These are phyloP conservation scores for Zaprionus inermis DNA, from an alignment of 1,140 invertebrate species.

Conservation along the genomic window DNA sequence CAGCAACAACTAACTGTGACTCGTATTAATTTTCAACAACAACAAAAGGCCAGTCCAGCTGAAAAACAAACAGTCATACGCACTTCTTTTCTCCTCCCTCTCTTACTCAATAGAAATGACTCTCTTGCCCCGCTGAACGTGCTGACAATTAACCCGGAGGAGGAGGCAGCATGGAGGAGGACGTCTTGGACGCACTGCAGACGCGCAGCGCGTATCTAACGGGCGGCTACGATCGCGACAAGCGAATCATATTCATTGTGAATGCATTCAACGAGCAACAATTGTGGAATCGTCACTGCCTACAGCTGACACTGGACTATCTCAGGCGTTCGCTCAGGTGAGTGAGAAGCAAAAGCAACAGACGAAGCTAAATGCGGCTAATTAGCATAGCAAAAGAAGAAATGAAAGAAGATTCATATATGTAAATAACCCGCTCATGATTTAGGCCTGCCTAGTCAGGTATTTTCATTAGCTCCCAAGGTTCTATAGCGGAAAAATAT, in stretches of 20 bases:
- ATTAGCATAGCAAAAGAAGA: constrained; percentile 59
- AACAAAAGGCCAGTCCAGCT: constrained; percentile 35
- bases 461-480: constrained; percentile 62
- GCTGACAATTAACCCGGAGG: constrained; percentile 43
- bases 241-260: constrained; percentile 87
- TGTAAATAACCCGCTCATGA: constrained; percentile 73
- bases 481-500: not conserved
- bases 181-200: constrained; percentile 85
- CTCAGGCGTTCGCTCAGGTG: constrained; percentile 87
- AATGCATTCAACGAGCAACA: constrained; percentile 86
- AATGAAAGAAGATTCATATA: constrained; percentile 50
- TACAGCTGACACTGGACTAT: constrained; percentile 86
- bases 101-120: constrained; percentile 43
- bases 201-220: constrained; percentile 86
- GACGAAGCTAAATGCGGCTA: constrained; percentile 50
- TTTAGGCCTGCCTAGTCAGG: constrained; percentile 44
- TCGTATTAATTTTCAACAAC: constrained; percentile 73
- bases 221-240: constrained; percentile 88
- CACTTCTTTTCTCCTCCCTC: constrained; percentile 1
- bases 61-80: constrained; percentile 59
- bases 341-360: constrained; percentile 32
- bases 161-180: constrained; percentile 78
- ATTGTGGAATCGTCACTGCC: constrained; percentile 85
- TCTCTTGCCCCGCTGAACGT: constrained; percentile 21
- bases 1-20: constrained; percentile 67